Evolutionary conservation across 2,888 invertebrate genomes (phyloP).

Genomic region (Eupithecia insigniata): DNA sequence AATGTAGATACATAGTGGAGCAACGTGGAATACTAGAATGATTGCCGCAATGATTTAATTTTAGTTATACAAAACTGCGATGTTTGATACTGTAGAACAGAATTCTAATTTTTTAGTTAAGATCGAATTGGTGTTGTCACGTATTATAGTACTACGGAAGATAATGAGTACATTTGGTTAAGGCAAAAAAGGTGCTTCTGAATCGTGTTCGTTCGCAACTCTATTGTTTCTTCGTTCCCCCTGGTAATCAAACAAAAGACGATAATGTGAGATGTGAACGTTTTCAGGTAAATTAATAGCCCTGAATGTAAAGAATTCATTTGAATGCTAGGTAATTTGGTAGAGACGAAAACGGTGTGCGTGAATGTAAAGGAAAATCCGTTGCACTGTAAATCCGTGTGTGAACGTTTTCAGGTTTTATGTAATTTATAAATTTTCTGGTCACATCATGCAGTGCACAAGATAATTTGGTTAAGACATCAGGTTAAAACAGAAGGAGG

Average conservation of each 20-base stretch:
- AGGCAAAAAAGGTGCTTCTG: background rate
- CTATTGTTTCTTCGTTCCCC: background rate
- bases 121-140: background rate
- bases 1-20: background rate
- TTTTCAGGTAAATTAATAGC: background rate
- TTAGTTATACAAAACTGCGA: background rate
- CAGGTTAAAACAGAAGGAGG: too few relatives aligned
- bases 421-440: too few relatives aligned
- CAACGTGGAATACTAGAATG: background rate
- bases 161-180: background rate
- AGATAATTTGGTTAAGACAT: too few relatives aligned
- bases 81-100: background rate
- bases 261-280: background rate
- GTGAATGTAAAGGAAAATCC: too few relatives aligned
- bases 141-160: background rate
- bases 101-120: background rate
- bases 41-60: background rate
- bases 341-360: background rate
- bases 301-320: background rate
- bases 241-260: background rate
- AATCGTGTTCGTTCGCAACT: background rate
- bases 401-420: too few relatives aligned
- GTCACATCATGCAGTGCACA: too few relatives aligned
- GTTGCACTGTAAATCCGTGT: too few relatives aligned
- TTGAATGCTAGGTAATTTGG: background rate